These are phyloP conservation scores for Globia sparganii DNA, from an alignment of 2,888 invertebrate genomes.

Conservation along the genomic window DNA sequence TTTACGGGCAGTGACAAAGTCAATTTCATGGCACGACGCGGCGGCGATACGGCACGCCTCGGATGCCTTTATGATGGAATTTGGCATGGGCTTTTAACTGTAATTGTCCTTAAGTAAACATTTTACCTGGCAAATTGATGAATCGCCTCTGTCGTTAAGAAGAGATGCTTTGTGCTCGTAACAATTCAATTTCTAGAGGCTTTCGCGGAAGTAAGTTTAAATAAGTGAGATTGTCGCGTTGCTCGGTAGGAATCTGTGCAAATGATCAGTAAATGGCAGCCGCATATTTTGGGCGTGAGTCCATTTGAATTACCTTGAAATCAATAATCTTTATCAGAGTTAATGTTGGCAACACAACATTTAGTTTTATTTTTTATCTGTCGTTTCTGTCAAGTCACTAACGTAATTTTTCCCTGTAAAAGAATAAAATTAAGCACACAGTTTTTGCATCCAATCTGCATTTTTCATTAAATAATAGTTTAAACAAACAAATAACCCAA, in stretches of 20 bases:
- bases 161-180: constrained; percentile 73
- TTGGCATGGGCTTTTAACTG: constrained; percentile 85
- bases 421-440: too few species aligned
- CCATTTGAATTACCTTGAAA: constrained; percentile 24
- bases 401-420: too few species aligned
- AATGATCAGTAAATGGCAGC: constrained; percentile 20
- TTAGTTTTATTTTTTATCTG: too few species aligned
- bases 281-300: constrained; percentile 4
- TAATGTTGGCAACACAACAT: too few species aligned
- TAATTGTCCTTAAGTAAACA: constrained; percentile 87
- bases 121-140: constrained; percentile 88
- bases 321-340: too few species aligned
- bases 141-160: constrained; percentile 80
- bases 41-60: constrained; percentile 81
- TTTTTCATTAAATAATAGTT: too few species aligned
- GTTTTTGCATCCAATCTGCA: too few species aligned
- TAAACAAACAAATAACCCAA: too few species aligned
- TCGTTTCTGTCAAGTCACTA: too few species aligned
- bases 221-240: constrained; percentile 54
- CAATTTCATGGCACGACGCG: constrained; percentile 86
- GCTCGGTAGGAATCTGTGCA: constrained; percentile 47
- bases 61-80: constrained; percentile 82
- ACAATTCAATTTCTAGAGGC: constrained; percentile 85
- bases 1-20: constrained; percentile 89
- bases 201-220: constrained; percentile 61